phyloP scores from a whole-genome alignment of 2,113 vertebrate species.

The Clarias macrocephalus region DNA sequence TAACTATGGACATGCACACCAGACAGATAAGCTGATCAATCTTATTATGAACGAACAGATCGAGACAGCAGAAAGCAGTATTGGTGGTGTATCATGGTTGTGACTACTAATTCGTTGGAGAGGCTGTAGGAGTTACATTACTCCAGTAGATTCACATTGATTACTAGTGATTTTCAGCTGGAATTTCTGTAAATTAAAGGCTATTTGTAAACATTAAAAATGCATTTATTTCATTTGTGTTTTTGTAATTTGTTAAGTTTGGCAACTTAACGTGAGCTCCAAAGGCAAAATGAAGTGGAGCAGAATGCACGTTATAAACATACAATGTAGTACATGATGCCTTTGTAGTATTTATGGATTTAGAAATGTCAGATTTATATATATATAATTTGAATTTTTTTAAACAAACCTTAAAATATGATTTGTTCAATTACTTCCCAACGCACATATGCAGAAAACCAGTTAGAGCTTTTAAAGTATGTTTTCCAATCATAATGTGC shows the following conservation, averaged over 20 bases:
- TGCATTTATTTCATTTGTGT: not conserved
- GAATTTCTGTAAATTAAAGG: conserved; percentile 30
- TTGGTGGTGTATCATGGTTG: not conserved
- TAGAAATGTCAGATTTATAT: not conserved
- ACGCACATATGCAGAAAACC: not conserved
- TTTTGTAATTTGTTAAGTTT: not conserved
- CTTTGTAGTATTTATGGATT: not conserved
- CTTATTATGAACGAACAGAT: conserved; percentile 41
- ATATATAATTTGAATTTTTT: not conserved
- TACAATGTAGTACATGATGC: not conserved
- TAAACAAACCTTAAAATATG: not conserved
- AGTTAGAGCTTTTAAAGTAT: not conserved
- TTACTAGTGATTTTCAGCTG: conserved; percentile 7
- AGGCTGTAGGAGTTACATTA: not conserved
- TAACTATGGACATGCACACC: not conserved
- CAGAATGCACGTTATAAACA: not conserved
- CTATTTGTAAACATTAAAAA: not conserved
- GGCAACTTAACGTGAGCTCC: not conserved
- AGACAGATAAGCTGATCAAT: not conserved
- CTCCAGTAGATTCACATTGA: conserved; percentile 31
- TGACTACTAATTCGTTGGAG: not conserved
- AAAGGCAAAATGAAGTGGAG: not conserved
- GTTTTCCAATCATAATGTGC: not conserved
- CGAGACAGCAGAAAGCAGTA: conserved; percentile 31
- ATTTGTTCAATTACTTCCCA: not conserved